These are phyloP conservation scores for Apolygus lucorum DNA, from an alignment of 1,140 invertebrate genomes.

Conservation along the genomic window DNA sequence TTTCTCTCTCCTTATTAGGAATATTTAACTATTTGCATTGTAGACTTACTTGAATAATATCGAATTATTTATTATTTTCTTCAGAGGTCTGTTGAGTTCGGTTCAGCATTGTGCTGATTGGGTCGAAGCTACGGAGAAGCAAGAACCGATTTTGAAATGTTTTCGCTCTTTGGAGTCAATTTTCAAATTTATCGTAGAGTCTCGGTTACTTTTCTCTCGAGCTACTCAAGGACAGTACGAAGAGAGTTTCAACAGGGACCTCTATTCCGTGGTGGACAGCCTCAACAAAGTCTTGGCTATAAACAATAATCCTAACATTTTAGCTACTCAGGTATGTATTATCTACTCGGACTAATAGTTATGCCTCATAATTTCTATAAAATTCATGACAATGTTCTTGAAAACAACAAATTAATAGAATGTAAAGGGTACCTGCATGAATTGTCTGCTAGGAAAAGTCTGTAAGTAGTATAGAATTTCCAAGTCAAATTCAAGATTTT, in stretches of 20 bases:
- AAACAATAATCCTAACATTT: slow-evolving; percentile 55
- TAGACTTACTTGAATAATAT: neutral
- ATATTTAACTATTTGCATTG: too few relatives aligned
- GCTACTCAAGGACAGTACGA: slow-evolving; percentile 81
- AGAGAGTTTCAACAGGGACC: slow-evolving; percentile 70
- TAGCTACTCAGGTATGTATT: slow-evolving; percentile 60
- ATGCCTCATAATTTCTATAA: too few relatives aligned
- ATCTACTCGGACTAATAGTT: too few relatives aligned
- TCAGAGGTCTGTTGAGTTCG: slow-evolving; percentile 70
- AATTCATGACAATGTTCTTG: too few relatives aligned
- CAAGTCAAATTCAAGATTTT: too few relatives aligned
- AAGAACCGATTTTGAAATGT: slow-evolving; percentile 81
- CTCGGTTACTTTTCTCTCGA: slow-evolving; percentile 74
- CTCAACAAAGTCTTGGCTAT: slow-evolving; percentile 65
- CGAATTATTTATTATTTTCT: slow-evolving; percentile 28
- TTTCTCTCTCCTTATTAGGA: too few relatives aligned
- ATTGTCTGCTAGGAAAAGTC: too few relatives aligned
- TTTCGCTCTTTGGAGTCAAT: slow-evolving; percentile 88
- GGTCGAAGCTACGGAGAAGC: slow-evolving; percentile 71
- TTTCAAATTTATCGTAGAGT: slow-evolving; percentile 91
- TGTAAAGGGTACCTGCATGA: too few relatives aligned
- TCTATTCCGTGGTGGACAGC: slow-evolving; percentile 63
- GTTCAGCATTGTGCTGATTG: slow-evolving; percentile 86
- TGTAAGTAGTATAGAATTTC: too few relatives aligned
- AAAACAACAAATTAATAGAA: too few relatives aligned